These are phyloP conservation scores for Drosophila mayaguana DNA, from an alignment of 2,888 invertebrate species.

Conservation along the genomic window DNA sequence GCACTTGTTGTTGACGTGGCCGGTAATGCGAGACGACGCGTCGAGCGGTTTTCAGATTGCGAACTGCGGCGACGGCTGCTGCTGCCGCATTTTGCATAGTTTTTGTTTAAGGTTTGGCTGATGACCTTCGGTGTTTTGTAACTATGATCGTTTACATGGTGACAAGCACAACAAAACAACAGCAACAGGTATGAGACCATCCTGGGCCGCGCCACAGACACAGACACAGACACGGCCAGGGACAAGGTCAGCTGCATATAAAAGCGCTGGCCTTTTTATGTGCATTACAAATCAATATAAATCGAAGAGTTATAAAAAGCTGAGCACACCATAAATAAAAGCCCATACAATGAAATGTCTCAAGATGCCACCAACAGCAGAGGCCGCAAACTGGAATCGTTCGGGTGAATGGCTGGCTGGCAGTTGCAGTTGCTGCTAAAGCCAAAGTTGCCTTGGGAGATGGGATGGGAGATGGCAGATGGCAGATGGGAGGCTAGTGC, in stretches of 20 bases:
- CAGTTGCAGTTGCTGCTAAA: slow-evolving; percentile 28
- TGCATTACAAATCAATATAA: slow-evolving; percentile 76
- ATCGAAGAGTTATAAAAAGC: slow-evolving; percentile 78
- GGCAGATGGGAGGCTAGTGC: slow-evolving; percentile 18
- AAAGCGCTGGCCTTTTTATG: slow-evolving; percentile 62
- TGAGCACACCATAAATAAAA: slow-evolving; percentile 74
- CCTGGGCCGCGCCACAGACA: slow-evolving; percentile 43
- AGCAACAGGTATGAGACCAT: slow-evolving; percentile 27
- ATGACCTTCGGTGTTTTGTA: slow-evolving; percentile 71
- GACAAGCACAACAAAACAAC: slow-evolving; percentile 17
- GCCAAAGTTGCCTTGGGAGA: slow-evolving; percentile 26
- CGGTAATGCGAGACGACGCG: slow-evolving; percentile 53
- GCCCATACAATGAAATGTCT: slow-evolving; percentile 75
- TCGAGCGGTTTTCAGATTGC: slow-evolving; percentile 12
- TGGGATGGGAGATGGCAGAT: no score
- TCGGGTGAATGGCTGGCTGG: slow-evolving; percentile 71
- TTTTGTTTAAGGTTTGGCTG: slow-evolving; percentile 34
- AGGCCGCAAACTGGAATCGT: slow-evolving; percentile 69
- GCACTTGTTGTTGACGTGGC: slow-evolving; percentile 59
- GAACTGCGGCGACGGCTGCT: slow-evolving; percentile 3
- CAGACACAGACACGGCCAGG: slow-evolving; percentile 33
- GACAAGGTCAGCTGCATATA: slow-evolving; percentile 75
- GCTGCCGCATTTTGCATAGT: slow-evolving; percentile 52
- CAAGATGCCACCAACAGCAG: slow-evolving; percentile 69
- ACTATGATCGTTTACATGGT: slow-evolving; percentile 61